Base-by-base conservation (phyloP, 2,113 vertebrate species). In the Girardinichthys multiradiatus region DNA sequence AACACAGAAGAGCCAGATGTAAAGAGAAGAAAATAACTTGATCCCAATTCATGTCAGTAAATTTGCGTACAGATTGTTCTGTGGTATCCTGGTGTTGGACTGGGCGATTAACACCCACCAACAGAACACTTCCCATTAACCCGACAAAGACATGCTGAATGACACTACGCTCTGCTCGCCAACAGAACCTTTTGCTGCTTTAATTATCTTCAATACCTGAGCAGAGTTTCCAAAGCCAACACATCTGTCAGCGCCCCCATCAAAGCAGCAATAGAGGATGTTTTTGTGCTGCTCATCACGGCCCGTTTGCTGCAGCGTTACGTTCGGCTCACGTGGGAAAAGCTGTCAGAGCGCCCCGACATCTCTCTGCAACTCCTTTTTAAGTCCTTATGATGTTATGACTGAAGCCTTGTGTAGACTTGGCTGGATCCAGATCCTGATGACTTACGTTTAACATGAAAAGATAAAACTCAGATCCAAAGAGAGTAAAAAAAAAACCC, bases 1-100 rank as follows among this genome's bases (percentile, higher is more conserved):
- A 9, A 79, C 72, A 33, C 31, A 10, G 42, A 21, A 74, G 1
- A 75, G 68, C 61, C 17, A 72, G 28, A 15, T 57, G 39, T n/a
- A 39, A 64, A 72, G 62, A 69, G 27, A 63, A 29, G 66, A 30
- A 21, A 26, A 61, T 66, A 61, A 69, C 29, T 17, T 13, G 75
- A 86, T 71, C 68, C 45, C 59, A 48, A 77, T 77, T 68, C 59
- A 51, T 70, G 74, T 66, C 37, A 7, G 63, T 13, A 78, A 80
- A 83, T 54, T 51, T 74, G 58, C 57, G 9, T 29, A 17, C 74
- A 72, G 54, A 87, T 86, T 72, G 72, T 57, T 63, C 79, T 85
- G 89, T 87, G 86, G 74, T 85, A 90, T 87, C 42, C 77, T 72
- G 42, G 77, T 60, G 79, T 68, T 28, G 66, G 71, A 73, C 72